Evolutionary conservation across 2,888 invertebrate genomes (phyloP), one percentile per base, ranked within the genome.

Genomic region (Orthonevra nobilis): DNA sequence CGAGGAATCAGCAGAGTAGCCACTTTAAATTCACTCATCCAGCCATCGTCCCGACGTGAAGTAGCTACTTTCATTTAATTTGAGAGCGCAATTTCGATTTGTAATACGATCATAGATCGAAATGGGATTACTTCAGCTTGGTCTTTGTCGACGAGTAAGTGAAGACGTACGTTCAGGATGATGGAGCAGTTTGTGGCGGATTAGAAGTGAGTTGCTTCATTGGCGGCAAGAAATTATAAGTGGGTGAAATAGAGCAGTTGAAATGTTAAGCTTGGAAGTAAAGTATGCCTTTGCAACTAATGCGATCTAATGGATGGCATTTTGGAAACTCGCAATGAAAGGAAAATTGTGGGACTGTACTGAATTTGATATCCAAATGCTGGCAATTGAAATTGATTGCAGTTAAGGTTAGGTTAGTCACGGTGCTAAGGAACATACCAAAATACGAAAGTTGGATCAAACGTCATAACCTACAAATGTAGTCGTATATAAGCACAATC

Each of bases 31-130:
- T 50, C 44, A 61, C 61, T 52, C 54, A 58, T 52, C 58, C 50
- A 63, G 6, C 42, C 19, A 40, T 19, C 60, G 44, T 36, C 9
- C 23, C 20, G 12, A 40, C 14, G n/a, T 9, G 26, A 50, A 63
- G 50, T 70, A 58, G 42, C 70, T 63, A 50, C 42, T 70, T 70
- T 30, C 34, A 75, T 63, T 75, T 70, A 70, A 75, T 75, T 58
- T 66, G 19, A 52, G 50, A 73, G 73, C 32, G 58, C 73, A 66
- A 73, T 75, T 70, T 70, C 56, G 42, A 75, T 69, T 70, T 63
- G 50, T 30, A 61, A 30, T 42, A 46, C 42, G 40, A 56, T 63
- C n/a, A n/a, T 34, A 28, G 23, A 42, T 58, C 20, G 50, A 3
- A 69, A 69, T 60, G 28, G 17, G 34, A 58, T 42, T 42, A 38